Evolutionary conservation across 2,797 vertebrate species (phyloP).

Genomic region (Poecilia wingei): DNA sequence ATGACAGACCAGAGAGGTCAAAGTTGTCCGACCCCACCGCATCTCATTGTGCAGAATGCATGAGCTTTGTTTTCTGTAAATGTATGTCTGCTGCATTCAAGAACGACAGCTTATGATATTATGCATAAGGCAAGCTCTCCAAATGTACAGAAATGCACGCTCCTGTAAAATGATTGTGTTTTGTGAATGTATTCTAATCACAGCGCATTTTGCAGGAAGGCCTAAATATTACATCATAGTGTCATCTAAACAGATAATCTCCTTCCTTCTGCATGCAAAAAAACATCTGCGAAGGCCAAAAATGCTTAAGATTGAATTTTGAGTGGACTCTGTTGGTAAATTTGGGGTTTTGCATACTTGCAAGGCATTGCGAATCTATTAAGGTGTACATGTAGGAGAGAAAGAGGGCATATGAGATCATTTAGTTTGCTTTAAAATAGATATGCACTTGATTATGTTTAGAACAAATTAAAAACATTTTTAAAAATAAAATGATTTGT

Average conservation of each 20-base stretch:
- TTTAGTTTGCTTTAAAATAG: no score
- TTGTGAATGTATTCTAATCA: background rate
- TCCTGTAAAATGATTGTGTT: background rate
- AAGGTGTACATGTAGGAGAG: no score
- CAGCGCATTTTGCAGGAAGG: background rate
- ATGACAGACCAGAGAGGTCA: constrained; percentile 37
- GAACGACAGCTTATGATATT: background rate
- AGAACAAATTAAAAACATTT: no score
- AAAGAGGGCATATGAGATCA: no score
- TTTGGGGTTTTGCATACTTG: background rate
- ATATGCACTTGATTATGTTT: no score
- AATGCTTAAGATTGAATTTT: background rate
- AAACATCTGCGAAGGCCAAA: background rate
- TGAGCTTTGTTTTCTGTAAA: constrained; percentile 21
- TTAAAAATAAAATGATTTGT: no score
- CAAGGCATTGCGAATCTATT: no score
- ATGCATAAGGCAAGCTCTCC: background rate
- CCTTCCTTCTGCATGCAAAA: background rate
- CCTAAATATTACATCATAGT: background rate
- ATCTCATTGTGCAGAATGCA: constrained; percentile 8
- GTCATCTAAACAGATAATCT: background rate
- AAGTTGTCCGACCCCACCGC: constrained; percentile 15
- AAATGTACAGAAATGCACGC: constrained; percentile 15
- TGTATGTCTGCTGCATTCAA: constrained; percentile 13
- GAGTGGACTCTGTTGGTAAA: background rate